Conservation (phyloP, 2,797 vertebrate genomes). For the Sylvia borin region DNA sequence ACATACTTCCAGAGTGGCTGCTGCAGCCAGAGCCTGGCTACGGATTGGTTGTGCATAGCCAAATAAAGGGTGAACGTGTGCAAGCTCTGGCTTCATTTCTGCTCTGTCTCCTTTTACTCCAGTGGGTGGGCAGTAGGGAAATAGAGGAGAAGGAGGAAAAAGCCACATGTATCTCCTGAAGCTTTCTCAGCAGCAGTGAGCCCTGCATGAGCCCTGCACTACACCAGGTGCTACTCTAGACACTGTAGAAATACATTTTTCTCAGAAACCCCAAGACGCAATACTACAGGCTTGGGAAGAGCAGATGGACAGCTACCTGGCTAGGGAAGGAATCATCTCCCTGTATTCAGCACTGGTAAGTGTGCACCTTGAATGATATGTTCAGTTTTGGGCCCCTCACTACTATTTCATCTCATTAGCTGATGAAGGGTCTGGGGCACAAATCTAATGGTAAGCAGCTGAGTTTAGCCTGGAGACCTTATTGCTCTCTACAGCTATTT, state of each 20-base stretch:
- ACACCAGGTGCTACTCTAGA: neutral
- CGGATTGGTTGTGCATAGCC: rapidly evolving
- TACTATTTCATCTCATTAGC: neutral
- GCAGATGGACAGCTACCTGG: neutral
- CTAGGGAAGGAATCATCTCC: neutral
- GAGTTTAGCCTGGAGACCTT: neutral
- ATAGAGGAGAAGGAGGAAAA: neutral
- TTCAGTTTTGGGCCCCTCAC: neutral
- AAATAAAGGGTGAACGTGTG: neutral
- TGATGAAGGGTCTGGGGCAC: neutral
- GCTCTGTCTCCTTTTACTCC: neutral
- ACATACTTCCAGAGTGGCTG: neutral
- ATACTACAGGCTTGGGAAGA: neutral
- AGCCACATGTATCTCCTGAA: rapidly evolving
- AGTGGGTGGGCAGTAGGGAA: neutral
- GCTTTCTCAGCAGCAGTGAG: neutral
- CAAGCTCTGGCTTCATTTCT: neutral
- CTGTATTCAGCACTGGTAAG: neutral
- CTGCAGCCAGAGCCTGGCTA: neutral
- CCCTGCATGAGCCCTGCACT: neutral
- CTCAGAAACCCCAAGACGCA: neutral
- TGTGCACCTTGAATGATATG: rapidly evolving
- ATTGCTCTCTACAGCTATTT: neutral
- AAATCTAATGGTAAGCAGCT: neutral
- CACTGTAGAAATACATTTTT: neutral